Conservation (phyloP, 1,140 invertebrate genomes). For the Trichomalopsis sarcophagae region DNA sequence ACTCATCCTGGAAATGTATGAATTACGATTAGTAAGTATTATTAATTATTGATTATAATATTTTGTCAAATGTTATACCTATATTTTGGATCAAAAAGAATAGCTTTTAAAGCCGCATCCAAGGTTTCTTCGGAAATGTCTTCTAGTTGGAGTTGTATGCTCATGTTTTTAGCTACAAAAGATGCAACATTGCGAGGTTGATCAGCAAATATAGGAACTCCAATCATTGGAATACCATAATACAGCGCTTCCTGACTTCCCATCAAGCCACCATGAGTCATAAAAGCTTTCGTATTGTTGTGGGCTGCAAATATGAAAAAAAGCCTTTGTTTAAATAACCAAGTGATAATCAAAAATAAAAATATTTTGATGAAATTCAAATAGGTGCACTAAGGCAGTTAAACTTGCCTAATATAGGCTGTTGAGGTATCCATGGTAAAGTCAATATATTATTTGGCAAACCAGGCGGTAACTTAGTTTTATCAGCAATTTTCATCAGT, state of each 20-base stretch:
- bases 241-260: constrained; percentile 69
- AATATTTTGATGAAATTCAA: neutral
- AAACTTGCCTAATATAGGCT: constrained; percentile 76
- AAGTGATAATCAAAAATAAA: neutral
- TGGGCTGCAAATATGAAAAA: constrained; percentile 51
- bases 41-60: too few species aligned
- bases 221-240: constrained; percentile 58
- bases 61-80: constrained; percentile 12
- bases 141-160: constrained; percentile 11
- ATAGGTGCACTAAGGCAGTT: neutral
- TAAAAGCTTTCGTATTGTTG: constrained; percentile 64
- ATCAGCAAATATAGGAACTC: constrained; percentile 71
- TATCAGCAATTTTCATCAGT: constrained; percentile 57
- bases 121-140: constrained; percentile 35
- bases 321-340: neutral
- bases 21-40: neutral
- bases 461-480: constrained; percentile 59
- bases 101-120: constrained; percentile 4
- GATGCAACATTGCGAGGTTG: constrained; percentile 61
- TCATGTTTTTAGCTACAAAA: constrained; percentile 53
- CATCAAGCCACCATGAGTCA: constrained; percentile 74
- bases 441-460: constrained; percentile 77
- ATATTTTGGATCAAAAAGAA: constrained; percentile 31
- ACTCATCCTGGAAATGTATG: constrained; percentile 49
- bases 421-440: constrained; percentile 79